Base-by-base conservation (phyloP, 2,888 invertebrate genomes). In the Bombylius discolor region DNA sequence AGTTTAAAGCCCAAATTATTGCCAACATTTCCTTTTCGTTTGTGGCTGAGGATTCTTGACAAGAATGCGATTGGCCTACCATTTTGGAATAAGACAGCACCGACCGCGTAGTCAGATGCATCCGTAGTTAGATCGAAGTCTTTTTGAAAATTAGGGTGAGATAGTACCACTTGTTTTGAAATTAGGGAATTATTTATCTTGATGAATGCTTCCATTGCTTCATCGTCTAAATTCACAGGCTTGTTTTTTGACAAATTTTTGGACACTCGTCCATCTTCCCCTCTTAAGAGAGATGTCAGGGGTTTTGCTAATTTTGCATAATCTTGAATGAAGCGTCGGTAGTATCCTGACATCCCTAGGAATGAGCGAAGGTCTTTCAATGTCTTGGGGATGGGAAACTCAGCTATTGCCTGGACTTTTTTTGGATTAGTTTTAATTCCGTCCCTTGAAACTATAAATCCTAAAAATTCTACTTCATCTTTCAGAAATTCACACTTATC, bases 31-130 rank as follows among this genome's bases (percentile, higher is more conserved):
- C 51, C 50, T 69, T 70, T 58, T 72, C 70, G 14, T 69, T 67
- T 4, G 65, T 63, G 0, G 64, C 62, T 52, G 67, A 68, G 33
- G 62, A 65, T 34, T 45, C 51, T 62, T 32, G 67, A 68, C 5
- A 68, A 61, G 53, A 64, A 68, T 32, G 64, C 64, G 11, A 70
- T 61, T 2, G 66, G 67, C 47, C 60, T 55, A 57, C 62, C 59
- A n/a, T 59, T 63, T 60, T 69, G 68, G 1, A 59, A 59, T 12
- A 68, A 49, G 2, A 70, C 65, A 5, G 59, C 64, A 1, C 67
- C 68, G 3, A 67, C 53, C 2, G 67, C 68, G 44, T 49, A 59
- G 39, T 66, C 57, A n/a, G 64, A 63, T 1, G 68, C 68, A 54
- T 70, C 68, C 4, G 68, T 68, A 0, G 66, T 67, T 44, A 58